phyloP scores from a whole-genome alignment of 2,113 vertebrate species.

The Albula goreensis region DNA sequence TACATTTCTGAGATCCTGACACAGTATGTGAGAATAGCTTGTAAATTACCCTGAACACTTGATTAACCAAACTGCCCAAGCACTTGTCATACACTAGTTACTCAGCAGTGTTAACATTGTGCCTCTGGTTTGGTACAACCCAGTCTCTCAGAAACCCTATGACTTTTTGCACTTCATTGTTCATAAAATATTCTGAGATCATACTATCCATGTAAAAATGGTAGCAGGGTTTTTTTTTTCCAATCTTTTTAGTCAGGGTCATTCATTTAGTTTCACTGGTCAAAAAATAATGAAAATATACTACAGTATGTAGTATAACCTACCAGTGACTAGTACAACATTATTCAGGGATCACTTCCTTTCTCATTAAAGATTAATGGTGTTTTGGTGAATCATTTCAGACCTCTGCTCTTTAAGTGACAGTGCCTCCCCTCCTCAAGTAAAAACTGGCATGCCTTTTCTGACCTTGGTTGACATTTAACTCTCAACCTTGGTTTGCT shows the following conservation, averaged over 20 bases:
- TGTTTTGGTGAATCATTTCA: not conserved
- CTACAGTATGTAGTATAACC: not conserved
- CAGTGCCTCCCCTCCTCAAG: not conserved
- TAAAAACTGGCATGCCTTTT: not conserved
- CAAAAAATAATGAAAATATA: not conserved
- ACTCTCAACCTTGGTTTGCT: not conserved
- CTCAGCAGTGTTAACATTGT: not conserved
- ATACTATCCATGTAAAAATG: not conserved
- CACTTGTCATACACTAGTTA: not conserved
- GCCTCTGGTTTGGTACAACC: not conserved
- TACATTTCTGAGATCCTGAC: not conserved
- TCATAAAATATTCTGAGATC: not conserved
- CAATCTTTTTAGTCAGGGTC: not conserved
- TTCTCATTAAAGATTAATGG: slow-evolving; percentile 1
- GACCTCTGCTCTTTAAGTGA: not conserved
- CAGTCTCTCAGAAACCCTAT: not conserved
- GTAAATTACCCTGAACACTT: not conserved
- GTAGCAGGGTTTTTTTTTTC: not conserved
- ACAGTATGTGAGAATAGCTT: not conserved
- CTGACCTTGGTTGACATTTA: not conserved
- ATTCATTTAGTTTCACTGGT: not conserved
- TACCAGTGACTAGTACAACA: not conserved
- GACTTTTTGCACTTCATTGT: not conserved
- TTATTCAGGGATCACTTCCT: not conserved
- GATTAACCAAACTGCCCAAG: not conserved